Evolutionary conservation across 1,140 invertebrate genomes (phyloP).

Genomic region (Lasioglossum baleicum): DNA sequence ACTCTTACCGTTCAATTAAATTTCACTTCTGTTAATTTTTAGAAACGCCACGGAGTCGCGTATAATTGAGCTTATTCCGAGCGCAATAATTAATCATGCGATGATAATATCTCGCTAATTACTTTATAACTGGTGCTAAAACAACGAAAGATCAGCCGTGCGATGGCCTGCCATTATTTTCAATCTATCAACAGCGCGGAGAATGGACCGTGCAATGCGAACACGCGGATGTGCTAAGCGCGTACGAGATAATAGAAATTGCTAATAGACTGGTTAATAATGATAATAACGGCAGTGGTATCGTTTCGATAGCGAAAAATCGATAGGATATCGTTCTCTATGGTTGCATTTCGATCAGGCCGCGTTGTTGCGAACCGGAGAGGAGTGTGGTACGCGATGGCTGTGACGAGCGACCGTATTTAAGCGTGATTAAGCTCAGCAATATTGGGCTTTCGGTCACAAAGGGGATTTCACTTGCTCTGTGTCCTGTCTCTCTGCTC

Average conservation of each 20-base stretch:
- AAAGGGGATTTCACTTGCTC: constrained; percentile 59
- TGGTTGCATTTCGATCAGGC: constrained; percentile 22
- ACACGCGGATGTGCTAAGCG: constrained; percentile 6
- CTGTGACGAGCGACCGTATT: constrained; percentile 46
- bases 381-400: constrained; percentile 3
- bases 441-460: constrained; percentile 61
- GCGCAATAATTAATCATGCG: too few species aligned
- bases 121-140: too few species aligned
- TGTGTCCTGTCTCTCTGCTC: constrained; percentile 14
- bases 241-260: constrained; percentile 38
- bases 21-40: too few species aligned
- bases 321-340: constrained; percentile 9
- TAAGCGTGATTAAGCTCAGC: constrained; percentile 62
- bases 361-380: constrained; percentile 1
- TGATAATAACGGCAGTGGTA: constrained; percentile 43
- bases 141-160: not conserved
- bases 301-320: constrained; percentile 36
- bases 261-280: constrained; percentile 63
- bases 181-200: not conserved
- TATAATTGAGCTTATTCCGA: too few species aligned
- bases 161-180: not conserved
- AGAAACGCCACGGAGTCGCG: too few species aligned
- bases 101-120: too few species aligned
- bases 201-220: not conserved
- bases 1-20: too few species aligned